A percentile compares a stretch with the other conserved stretches of the same genome.
Evolutionary conservation across 2,888 invertebrate species (phyloP).

Genomic region (Resseliella maxima): DNA sequence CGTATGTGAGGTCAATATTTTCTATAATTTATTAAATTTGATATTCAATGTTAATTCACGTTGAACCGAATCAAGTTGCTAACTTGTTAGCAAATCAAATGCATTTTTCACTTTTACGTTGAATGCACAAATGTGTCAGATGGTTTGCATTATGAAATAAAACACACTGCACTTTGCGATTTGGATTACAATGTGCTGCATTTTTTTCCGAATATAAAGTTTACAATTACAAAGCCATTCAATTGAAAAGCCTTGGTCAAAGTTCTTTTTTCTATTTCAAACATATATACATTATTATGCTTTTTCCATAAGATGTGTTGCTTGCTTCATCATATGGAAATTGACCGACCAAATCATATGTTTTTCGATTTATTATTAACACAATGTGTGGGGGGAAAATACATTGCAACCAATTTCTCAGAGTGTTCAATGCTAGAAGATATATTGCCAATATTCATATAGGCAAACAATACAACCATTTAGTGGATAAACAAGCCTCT

Average conservation of each 20-base stretch:
- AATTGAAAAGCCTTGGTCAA: background rate
- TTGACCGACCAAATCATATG: conserved; percentile 5
- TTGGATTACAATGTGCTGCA: background rate
- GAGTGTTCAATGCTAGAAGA: background rate
- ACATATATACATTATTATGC: background rate
- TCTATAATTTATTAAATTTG: background rate
- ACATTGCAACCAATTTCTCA: background rate
- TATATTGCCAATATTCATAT: background rate
- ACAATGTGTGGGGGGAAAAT: background rate
- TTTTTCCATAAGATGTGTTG: background rate
- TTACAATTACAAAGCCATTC: background rate
- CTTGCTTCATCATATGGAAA: background rate
- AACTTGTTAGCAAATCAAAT: conserved; percentile 9
- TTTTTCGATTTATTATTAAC: background rate
- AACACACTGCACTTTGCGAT: background rate
- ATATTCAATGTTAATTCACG: conserved; percentile 17
- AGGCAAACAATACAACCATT: background rate
- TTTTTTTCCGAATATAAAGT: background rate
- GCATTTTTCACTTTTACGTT: background rate
- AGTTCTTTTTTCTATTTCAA: background rate
- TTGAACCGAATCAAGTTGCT: background rate
- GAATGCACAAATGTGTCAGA: conserved; percentile 38
- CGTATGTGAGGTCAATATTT: background rate
- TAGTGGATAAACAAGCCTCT: background rate
- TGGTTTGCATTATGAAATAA: conserved; percentile 21